Base-by-base conservation (phyloP, 2,797 vertebrate species). In the Phoxinus dragarum region DNA sequence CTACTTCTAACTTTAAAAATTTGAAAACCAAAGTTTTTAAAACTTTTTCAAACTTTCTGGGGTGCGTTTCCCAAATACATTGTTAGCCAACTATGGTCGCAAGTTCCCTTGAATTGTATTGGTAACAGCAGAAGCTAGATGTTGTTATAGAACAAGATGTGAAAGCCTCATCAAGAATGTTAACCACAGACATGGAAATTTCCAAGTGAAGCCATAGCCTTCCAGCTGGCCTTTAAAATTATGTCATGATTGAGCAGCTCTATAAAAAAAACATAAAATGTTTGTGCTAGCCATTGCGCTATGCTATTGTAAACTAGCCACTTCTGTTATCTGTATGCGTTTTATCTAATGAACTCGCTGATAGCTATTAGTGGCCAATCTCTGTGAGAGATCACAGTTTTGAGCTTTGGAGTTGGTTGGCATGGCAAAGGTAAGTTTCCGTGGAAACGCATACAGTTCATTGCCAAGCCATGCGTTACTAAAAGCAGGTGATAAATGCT, bases 381-480 rank as follows among this genome's bases (percentile, higher is more conserved):
- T 85, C 87, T 82, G 81, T 86, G 69, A 75, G 83, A 86, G 85
- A 89, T 89, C 77, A 86, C 88, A 88, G 85, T 86, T 88, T 44
- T 44, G n/a, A 69, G 87, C 78, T 64, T 27, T 85, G 82, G 78
- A 90, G 80, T 84, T 88, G 83, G 88, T 90, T 89, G 89, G 88
- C 88, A 90, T 87, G 87, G 88, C 83, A 84, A 86, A 90, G 86
- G 85, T 88, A 89, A 77, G 88, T 89, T 90, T 87, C 88, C 81
- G 78, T 89, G 88, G 88, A 88, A 88, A 90, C 85, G 52, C 82
- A 71, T 84, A 82, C 52, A 87, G 80, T 87, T 79, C 27, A 86
- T 79, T 49, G 73, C 85, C 84, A 88, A 83, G 54, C 87, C 84
- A 84, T 31, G 83, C 71, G 36, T 87, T 88, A 80, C 86, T 89